Percentiles rank a stretch among this genome's conserved stretches.
Evolutionary conservation across 2,888 invertebrate species (phyloP).

Genomic region (Allacma fusca): DNA sequence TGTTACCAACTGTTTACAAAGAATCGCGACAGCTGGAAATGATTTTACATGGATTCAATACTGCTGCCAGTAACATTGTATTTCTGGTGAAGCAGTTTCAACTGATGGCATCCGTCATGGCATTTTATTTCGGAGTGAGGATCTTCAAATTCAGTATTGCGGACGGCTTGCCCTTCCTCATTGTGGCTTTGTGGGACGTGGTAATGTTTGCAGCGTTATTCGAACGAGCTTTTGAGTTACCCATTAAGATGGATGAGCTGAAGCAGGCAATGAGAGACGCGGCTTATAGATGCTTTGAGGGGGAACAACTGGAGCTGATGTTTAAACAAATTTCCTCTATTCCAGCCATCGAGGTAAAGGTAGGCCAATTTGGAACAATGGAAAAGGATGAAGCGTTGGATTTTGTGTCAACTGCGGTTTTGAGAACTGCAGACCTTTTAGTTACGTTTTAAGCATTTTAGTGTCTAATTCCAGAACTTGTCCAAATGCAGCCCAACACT

Average conservation of each 20-base stretch:
- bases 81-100: not conserved
- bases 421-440: not conserved
- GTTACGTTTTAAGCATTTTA: not conserved
- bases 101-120: not conserved
- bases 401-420: not conserved
- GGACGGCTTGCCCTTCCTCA: not conserved
- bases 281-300: not conserved
- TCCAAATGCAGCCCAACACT: too few species aligned
- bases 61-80: not conserved
- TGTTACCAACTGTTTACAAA: not conserved
- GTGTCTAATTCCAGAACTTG: too few species aligned
- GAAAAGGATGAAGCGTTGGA: not conserved
- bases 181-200: not conserved
- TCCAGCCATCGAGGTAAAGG: not conserved
- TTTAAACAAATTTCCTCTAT: not conserved
- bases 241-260: not conserved
- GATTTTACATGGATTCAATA: not conserved
- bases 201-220: not conserved
- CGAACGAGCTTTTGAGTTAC: not conserved
- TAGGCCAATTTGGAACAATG: not conserved
- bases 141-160: not conserved
- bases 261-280: not conserved
- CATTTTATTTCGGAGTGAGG: not conserved
- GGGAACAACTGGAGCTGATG: not conserved
- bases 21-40: not conserved